These are phyloP conservation scores for Notocelia uddmanniana DNA, from an alignment of 2,888 invertebrate species.

Conservation along the genomic window DNA sequence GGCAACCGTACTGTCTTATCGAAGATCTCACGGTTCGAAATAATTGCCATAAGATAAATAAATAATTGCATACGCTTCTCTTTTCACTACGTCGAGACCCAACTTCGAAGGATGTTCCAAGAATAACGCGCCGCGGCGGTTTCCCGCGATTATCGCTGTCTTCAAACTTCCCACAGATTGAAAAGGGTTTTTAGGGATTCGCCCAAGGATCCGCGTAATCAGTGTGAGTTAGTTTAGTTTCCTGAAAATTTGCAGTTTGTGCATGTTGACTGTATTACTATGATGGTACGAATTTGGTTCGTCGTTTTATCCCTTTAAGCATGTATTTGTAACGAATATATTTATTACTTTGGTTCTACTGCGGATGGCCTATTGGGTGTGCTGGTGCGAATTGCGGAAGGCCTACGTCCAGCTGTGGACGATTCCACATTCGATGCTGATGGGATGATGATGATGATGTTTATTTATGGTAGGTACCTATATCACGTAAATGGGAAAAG, in stretches of 20 bases:
- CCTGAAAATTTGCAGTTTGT: not conserved
- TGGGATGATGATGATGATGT: too few species aligned
- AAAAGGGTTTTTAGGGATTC: slow-evolving; percentile 31
- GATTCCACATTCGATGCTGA: too few species aligned
- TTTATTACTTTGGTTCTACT: too few species aligned
- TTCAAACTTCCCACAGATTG: slow-evolving; percentile 31
- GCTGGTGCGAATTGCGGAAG: too few species aligned
- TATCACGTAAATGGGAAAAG: too few species aligned
- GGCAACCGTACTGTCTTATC: too few species aligned
- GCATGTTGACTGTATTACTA: not conserved
- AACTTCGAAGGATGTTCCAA: slow-evolving; percentile 19
- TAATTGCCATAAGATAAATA: too few species aligned
- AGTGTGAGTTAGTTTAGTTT: slow-evolving; percentile 11
- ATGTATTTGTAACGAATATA: too few species aligned
- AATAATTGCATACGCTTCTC: not conserved
- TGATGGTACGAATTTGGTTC: not conserved
- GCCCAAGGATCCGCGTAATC: slow-evolving; percentile 3
- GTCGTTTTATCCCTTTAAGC: not conserved
- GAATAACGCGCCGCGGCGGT: slow-evolving; percentile 6
- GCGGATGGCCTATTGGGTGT: too few species aligned
- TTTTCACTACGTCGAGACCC: not conserved
- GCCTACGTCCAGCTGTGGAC: too few species aligned
- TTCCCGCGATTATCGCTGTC: slow-evolving; percentile 21
- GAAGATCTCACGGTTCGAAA: too few species aligned
- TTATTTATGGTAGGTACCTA: too few species aligned